phyloP scores from a whole-genome alignment of 2,797 vertebrate genomes.

The Lepilemur ruficaudatus region DNA sequence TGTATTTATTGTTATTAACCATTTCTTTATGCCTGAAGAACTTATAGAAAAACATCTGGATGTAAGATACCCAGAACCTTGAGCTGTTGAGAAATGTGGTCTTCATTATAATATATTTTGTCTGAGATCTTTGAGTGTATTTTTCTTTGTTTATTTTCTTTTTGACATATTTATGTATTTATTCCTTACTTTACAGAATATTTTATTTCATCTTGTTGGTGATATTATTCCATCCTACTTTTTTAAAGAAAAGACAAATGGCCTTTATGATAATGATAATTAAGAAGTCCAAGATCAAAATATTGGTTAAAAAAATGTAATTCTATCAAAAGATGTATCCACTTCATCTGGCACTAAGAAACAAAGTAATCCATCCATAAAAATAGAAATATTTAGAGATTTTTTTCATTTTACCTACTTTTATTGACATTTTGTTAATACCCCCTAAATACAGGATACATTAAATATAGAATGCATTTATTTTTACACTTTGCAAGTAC shows the following conservation, averaged over 20 bases:
- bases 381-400: background rate
- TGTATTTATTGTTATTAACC: background rate
- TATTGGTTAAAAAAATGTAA: background rate
- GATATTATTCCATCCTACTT: background rate
- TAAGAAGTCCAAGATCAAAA: background rate
- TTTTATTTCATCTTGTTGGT: background rate
- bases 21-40: background rate
- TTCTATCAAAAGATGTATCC: background rate
- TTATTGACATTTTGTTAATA: background rate
- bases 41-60: background rate
- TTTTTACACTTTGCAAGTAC: background rate
- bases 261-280: background rate
- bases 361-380: background rate
- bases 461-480: background rate
- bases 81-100: background rate
- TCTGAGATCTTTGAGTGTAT: background rate
- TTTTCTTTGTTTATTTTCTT: background rate
- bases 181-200: background rate
- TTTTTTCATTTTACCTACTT: background rate
- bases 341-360: background rate
- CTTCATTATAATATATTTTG: background rate
- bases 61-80: background rate
- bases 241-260: background rate
- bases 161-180: background rate
- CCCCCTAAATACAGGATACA: background rate